These are phyloP conservation scores for Drosophila eohydei DNA, from an alignment of 2,888 invertebrate species.

Conservation along the genomic window DNA sequence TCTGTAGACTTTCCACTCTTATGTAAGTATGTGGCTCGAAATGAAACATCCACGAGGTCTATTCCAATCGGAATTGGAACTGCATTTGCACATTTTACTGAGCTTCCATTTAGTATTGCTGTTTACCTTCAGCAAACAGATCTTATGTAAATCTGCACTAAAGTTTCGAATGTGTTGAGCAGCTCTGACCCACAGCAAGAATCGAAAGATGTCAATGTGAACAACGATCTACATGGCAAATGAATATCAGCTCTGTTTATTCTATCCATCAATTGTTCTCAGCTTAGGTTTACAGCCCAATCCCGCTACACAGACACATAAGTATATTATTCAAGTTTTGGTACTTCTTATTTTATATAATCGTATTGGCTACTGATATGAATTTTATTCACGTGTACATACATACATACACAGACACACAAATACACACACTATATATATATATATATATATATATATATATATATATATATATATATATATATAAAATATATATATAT, in stretches of 20 bases:
- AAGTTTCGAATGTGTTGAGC: slow-evolving; percentile 11
- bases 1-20: not conserved
- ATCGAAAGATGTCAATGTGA: not conserved
- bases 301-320: slow-evolving; percentile 69
- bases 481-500: not conserved
- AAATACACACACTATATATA: not conserved
- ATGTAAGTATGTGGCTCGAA: slow-evolving; percentile 10
- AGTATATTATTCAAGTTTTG: slow-evolving; percentile 72
- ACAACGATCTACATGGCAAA: slow-evolving; percentile 24
- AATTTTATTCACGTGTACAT: slow-evolving; percentile 45
- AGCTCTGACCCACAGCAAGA: slow-evolving; percentile 1
- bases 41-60: not conserved
- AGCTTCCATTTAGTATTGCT: slow-evolving; percentile 50
- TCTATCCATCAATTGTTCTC: slow-evolving; percentile 40
- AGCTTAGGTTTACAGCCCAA: slow-evolving; percentile 41
- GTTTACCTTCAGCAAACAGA: slow-evolving; percentile 4
- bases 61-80: not conserved
- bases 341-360: slow-evolving; percentile 57
- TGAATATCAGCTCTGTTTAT: slow-evolving; percentile 24
- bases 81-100: slow-evolving; percentile 68
- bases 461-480: slow-evolving; percentile 2
- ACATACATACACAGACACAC: slow-evolving; percentile 11
- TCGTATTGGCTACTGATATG: slow-evolving; percentile 54
- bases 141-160: slow-evolving; percentile 39
- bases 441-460: slow-evolving; percentile 7